Evolutionary conservation across 2,888 invertebrate genomes (phyloP), one percentile per base, ranked within the genome.

Genomic region (Mechanitis mazaeus): DNA sequence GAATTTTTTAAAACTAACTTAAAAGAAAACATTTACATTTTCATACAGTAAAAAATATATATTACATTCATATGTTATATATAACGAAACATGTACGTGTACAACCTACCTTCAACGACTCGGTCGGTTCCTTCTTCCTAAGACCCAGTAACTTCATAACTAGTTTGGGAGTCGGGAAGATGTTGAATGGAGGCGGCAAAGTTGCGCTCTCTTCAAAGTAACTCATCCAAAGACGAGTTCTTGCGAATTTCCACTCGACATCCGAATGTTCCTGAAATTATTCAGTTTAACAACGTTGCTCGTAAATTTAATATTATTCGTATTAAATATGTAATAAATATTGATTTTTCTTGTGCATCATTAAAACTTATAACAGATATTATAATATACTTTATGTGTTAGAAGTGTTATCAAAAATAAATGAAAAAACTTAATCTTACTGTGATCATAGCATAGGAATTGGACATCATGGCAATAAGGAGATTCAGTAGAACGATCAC

Each of bases 391-490:
- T 20, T 20, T 20, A 20, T 20, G 20, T 20, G 20, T 20, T 20
- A 1, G 20, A 20, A 20, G 20, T 20, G 20, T 20, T 20, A 20
- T 20, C 20, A 20, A 20, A 20, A 1, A 20, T 20, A 20, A 20
- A 20, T 20, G 20, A 1, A 7, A 42, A 42, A 42, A 42, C 9
- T 6, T 47, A 35, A 68, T 87, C 94, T 93, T 86, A 97, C 98
- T 79, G 94, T 95, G 76, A 98, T 98, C 87, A 95, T 94, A 56
- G 97, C 95, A 79, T 97, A 98, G 1, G 97, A 97, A 87, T 97
- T 98, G 74, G 97, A 97, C 97, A 98, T 98, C 98, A 98, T 98
- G 71, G 98, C 98, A 77, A 98, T 98, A 68, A 98, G 94, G 64
- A 98, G 94, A 83, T 98, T 98, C 71, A 98, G 87, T 50, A 98